Evolutionary conservation across 2,113 vertebrate species (phyloP), one percentile per base, ranked within the genome.

Genomic region (Anarhynchus alexandrinus): DNA sequence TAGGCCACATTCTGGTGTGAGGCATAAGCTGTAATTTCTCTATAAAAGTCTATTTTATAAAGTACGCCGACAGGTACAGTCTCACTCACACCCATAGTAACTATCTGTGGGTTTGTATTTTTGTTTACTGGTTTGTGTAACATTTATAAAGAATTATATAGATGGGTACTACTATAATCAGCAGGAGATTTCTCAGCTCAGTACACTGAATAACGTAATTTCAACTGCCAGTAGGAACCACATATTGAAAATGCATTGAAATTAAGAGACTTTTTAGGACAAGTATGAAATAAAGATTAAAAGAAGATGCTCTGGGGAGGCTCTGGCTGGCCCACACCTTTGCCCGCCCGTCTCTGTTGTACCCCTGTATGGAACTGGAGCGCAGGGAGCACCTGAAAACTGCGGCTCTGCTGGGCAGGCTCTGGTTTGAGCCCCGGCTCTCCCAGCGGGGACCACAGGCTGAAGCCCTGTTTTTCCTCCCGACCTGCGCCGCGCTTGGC

Each of bases 401-500:
- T 43, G 51, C 51, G 19, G 58, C 15, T 36, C 57, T 30, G 36
- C 40, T 0, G 30, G 49, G 21, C 40, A 16, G 29, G 54, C 26
- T 59, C 59, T 70, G 85, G 13, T 34, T 36, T 42, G 51, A 38
- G 30, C 32, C 64, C 19, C 1, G 20, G 27, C 77, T 71, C 81
- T 62, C 76, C 45, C 34, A 27, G 43, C 43, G 65, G 5, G 16
- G 11, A 69, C 29, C 3, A 1, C 49, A 25, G 47, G 59, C 29
- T 59, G 11, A 21, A 70, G 45, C 52, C 11, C 5, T 9, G 21
- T 2, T 38, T 73, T 25, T 8, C 55, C 30, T 80, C 27, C 49
- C 0, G 0, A 8, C 55, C 52, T 36, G 45, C 0, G 0, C 72
- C 2, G 6, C 14, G 9, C 55, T 16, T 65, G n/a, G 70, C 34